phyloP scores from a whole-genome alignment of 1,140 invertebrate species.

The Linepithema humile region DNA sequence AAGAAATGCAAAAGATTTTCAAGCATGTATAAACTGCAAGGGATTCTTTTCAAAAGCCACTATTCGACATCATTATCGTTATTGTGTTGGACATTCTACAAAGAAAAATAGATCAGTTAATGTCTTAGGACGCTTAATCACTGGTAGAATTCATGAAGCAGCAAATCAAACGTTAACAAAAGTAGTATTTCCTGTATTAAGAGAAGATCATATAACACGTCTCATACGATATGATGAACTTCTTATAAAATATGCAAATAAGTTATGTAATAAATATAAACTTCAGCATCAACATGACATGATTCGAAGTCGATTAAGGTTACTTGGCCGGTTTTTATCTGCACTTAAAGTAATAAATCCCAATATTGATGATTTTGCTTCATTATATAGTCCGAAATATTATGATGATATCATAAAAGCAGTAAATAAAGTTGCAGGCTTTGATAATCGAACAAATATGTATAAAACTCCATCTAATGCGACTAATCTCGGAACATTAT shows the following conservation, averaged over 20 bases:
- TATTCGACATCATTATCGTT: background rate
- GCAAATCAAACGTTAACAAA: background rate
- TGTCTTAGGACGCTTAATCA: background rate
- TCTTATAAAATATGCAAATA: background rate
- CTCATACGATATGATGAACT: conserved; percentile 11
- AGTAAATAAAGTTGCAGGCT: background rate
- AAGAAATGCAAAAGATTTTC: background rate
- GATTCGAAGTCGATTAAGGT: background rate
- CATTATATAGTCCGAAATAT: background rate
- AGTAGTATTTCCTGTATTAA: conserved; percentile 1
- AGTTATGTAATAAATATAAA: background rate
- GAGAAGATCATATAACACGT: background rate
- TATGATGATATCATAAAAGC: too few species aligned
- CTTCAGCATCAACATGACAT: background rate
- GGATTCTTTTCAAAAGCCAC: background rate
- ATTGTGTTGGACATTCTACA: too few species aligned
- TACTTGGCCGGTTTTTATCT: too few species aligned
- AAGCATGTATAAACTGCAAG: too few species aligned
- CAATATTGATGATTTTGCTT: background rate
- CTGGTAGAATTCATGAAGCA: background rate
- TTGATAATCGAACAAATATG: background rate
- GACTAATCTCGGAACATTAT: background rate
- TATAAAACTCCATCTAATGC: background rate
- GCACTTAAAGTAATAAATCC: background rate
- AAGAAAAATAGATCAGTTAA: background rate